Evolutionary conservation across 35 echinoderm and acorn worm species (phyloP), one percentile per base, ranked within the genome.

Genomic region (Ophioderma brevispina): DNA sequence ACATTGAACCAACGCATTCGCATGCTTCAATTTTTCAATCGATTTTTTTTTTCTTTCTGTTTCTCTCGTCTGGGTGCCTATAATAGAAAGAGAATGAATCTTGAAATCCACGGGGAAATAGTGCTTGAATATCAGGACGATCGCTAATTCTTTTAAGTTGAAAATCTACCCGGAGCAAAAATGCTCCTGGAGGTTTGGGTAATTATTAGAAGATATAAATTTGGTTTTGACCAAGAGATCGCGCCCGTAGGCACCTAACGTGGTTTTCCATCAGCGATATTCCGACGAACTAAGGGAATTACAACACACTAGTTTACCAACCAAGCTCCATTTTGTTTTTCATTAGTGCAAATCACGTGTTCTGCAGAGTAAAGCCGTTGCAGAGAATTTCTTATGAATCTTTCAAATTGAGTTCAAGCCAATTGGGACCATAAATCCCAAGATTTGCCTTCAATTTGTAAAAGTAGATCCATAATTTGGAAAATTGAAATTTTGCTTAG

Each of bases 401-500:
- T 46, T 17, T 46, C 41, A 70, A 70, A 70, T 70, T 70, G 59
- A 70, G 59, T 70, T 70, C 59, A 70, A 13, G 59, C 23, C 59
- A 13, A 70, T 70, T 70, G 59, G 59, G 59, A 70, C 5, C 1
- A 8, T 25, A 70, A 70, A 70, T 70, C 59, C 59, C 59, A 6
- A 13, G 59, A 70, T 70, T 70, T 70, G 10, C 59, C 59, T 70
- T 70, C 59, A 70, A 70, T 70, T 70, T 70, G 59, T 25, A 70
- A 8, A 70, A 70, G 59, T 70, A 70, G 59, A 18, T 70, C 59
- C n/a, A 70, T 70, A 70, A 70, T 70, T 70, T 70, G n/a, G 59
- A 70, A 70, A 70, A 70, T 70, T 70, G 59, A 70, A 70, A 70
- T 70, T 70, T 70, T 70, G 59, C 59, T 70, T 25, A 70, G 59